phyloP scores from a whole-genome alignment of 2,797 vertebrate species.

The Paratrypauchen microcephalus region DNA sequence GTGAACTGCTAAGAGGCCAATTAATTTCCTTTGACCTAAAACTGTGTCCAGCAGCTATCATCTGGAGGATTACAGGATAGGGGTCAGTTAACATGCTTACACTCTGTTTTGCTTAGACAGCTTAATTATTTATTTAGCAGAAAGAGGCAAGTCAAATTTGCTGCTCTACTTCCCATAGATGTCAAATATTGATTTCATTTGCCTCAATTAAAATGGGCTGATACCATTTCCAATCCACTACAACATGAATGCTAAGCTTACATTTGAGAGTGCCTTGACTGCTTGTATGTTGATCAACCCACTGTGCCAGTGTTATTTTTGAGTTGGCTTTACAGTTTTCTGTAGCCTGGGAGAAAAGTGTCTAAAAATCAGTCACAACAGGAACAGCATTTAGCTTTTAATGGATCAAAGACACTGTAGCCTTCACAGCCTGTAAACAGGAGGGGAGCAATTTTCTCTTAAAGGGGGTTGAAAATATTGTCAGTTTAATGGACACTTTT shows the following conservation, averaged over 20 bases:
- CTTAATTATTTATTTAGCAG: conserved; percentile 49
- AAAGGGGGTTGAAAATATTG: conserved; percentile 44
- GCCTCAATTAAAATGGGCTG: conserved; percentile 44
- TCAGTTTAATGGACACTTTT: conserved; percentile 43
- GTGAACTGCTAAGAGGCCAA: conserved; percentile 29
- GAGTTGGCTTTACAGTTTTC: conserved; percentile 35
- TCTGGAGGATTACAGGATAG: conserved; percentile 21
- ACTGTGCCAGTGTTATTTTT: conserved; percentile 35
- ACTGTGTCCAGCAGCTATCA: conserved; percentile 33
- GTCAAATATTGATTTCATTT: conserved; percentile 43
- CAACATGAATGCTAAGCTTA: conserved; percentile 17
- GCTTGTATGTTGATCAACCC: conserved; percentile 28
- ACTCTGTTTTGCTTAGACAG: conserved; percentile 35
- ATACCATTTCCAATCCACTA: conserved; percentile 29
- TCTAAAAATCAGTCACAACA: conserved; percentile 33
- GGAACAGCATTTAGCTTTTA: conserved; percentile 21
- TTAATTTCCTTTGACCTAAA: conserved; percentile 44
- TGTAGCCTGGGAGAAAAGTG: conserved; percentile 32
- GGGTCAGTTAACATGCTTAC: conserved; percentile 43
- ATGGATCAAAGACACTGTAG: conserved; percentile 27
- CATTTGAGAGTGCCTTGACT: conserved; percentile 8
- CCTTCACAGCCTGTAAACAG: conserved; percentile 35
- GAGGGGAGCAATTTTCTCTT: conserved; percentile 34
- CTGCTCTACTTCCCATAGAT: conserved; percentile 37
- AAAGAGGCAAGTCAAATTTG: conserved; percentile 34